Percentiles rank a stretch among this genome's conserved stretches.
Conservation (phyloP, 2,888 invertebrate species). For the Oxyscelio sp. region DNA sequence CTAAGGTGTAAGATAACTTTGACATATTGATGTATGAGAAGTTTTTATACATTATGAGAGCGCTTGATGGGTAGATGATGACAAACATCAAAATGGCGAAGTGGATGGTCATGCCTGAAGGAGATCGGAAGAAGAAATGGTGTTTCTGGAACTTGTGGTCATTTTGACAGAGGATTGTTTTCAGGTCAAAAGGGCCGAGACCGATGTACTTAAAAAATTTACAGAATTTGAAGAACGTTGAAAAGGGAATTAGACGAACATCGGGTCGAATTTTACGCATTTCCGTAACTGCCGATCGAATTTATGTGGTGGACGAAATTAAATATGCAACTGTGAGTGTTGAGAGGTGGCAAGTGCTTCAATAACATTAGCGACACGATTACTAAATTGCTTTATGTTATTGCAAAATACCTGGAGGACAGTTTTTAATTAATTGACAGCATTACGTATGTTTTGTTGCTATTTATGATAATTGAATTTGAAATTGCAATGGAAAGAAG, state of each 20-base stretch:
- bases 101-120: neutral
- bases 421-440: neutral
- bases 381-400: neutral
- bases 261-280: neutral
- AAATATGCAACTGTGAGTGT: neutral
- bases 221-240: conserved; percentile 5
- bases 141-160: neutral
- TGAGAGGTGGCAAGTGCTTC: no score
- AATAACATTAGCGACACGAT: neutral
- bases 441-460: no score
- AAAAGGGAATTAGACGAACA: neutral
- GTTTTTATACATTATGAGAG: no score
- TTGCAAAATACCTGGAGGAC: neutral
- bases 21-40: no score
- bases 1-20: no score
- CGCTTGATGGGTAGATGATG: no score
- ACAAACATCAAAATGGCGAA: no score
- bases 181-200: neutral
- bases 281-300: neutral
- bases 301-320: neutral
- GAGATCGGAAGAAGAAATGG: neutral
- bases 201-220: conserved; percentile 18
- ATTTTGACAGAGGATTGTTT: neutral
- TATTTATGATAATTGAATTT: no score
- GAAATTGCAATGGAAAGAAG: no score